Evolutionary conservation across 2,113 vertebrate genomes (phyloP).

Genomic region (Hippocampus guttulatus): DNA sequence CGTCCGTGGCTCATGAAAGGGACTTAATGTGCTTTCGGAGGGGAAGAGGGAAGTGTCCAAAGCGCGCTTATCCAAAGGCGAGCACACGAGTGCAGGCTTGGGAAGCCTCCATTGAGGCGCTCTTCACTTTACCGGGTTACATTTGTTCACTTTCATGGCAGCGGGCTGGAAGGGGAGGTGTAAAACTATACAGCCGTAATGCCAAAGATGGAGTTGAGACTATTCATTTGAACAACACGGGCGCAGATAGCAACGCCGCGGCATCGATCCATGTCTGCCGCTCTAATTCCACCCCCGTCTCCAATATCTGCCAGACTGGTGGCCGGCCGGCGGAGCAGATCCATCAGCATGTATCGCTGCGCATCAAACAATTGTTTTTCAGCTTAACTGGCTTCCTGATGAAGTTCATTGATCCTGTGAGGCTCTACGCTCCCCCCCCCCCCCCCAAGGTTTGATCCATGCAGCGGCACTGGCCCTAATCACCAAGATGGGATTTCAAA

Average conservation of each 20-base stretch:
- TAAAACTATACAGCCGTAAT: constrained; percentile 29
- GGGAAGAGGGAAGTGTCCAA: not conserved
- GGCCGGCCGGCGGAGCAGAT: constrained; percentile 32
- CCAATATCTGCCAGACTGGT: constrained; percentile 41
- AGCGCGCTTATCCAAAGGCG: not conserved
- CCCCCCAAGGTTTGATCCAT: constrained; percentile 33
- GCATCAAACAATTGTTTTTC: constrained; percentile 57
- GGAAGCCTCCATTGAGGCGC: not conserved
- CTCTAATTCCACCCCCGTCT: constrained; percentile 46
- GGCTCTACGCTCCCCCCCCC: constrained; percentile 16
- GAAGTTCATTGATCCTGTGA: constrained; percentile 62
- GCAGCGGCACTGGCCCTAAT: constrained; percentile 58
- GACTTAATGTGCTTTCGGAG: not conserved
- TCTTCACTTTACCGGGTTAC: not conserved
- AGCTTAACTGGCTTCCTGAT: constrained; percentile 55
- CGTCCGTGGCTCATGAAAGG: not conserved
- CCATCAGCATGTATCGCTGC: constrained; percentile 45
- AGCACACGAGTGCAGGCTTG: too few species aligned
- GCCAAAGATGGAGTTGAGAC: constrained; percentile 31
- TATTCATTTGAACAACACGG: constrained; percentile 19
- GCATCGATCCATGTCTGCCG: constrained; percentile 48
- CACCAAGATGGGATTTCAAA: constrained; percentile 59
- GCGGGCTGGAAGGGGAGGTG: constrained; percentile 4
- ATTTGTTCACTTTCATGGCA: not conserved
- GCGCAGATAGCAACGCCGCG: constrained; percentile 27